A percentile compares a stretch with the other conserved stretches of the same genome.
Conservation (phyloP, 1,140 invertebrate genomes). For the Leptopilina clavipes region DNA sequence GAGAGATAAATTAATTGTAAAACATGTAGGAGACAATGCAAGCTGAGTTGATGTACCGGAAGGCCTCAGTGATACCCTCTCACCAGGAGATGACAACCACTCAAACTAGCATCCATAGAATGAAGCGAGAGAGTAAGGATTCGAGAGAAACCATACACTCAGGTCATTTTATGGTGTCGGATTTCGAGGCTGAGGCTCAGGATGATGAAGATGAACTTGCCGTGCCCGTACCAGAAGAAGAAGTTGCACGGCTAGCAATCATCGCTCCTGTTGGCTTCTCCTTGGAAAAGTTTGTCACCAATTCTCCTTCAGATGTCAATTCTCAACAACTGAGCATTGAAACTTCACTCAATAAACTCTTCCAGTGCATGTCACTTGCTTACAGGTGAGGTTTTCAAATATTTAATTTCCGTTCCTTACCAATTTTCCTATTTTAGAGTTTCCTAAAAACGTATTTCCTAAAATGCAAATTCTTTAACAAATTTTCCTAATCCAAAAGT, state of each 20-base stretch:
- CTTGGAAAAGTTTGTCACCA: constrained; percentile 74
- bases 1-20: neutral
- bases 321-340: constrained; percentile 89
- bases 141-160: constrained; percentile 91
- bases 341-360: constrained; percentile 94
- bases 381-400: constrained; percentile 85
- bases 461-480: no score
- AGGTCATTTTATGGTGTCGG: constrained; percentile 98
- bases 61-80: constrained; percentile 52
- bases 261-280: constrained; percentile 58
- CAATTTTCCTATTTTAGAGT: no score
- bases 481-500: no score
- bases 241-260: constrained; percentile 65
- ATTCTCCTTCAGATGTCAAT: constrained; percentile 79
- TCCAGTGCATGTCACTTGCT: constrained; percentile 96
- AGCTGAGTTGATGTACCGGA: constrained; percentile 69
- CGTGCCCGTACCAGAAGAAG: constrained; percentile 84
- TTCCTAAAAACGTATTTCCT: no score
- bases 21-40: constrained; percentile 59
- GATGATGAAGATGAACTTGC: constrained; percentile 90
- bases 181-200: constrained; percentile 94
- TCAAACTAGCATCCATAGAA: constrained; percentile 44
- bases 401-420: no score
- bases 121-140: constrained; percentile 50
- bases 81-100: constrained; percentile 48